A percentile compares a stretch with the other conserved stretches of the same genome.
Evolutionary conservation across 2,888 invertebrate genomes (phyloP).

Genomic region (Ormia ochracea): DNA sequence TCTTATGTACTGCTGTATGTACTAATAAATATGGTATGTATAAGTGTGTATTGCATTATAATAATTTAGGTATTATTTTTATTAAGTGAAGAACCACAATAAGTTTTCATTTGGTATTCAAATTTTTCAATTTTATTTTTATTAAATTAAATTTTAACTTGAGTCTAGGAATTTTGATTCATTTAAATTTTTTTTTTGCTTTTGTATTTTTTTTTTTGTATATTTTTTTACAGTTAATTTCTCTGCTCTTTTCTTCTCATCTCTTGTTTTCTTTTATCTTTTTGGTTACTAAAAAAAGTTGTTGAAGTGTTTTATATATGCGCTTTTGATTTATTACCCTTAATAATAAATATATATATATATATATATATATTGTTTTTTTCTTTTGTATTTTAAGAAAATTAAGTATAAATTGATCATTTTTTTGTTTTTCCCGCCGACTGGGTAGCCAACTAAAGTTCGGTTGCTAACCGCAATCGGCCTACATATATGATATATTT

Average conservation of each 20-base stretch:
- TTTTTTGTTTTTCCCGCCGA: constrained; percentile 1
- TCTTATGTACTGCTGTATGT: constrained; percentile 1
- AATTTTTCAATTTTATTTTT: constrained; percentile 24
- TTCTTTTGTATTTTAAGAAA: constrained; percentile 33
- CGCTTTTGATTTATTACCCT: constrained; percentile 43
- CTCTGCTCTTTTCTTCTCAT: too few species aligned
- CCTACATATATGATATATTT: constrained; percentile 9
- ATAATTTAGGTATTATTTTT: constrained; percentile 22
- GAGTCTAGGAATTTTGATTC: constrained; percentile 59
- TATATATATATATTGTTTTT: constrained; percentile 10
- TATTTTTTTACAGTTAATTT: too few species aligned
- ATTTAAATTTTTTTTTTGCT: constrained; percentile 33
- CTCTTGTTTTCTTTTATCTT: too few species aligned
- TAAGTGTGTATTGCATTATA: not conserved
- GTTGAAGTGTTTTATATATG: constrained; percentile 28
- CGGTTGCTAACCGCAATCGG: not conserved
- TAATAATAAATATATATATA: constrained; percentile 1
- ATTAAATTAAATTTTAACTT: constrained; percentile 41
- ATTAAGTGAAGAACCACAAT: constrained; percentile 20
- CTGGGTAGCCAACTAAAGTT: not conserved
- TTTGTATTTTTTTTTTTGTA: constrained; percentile 30
- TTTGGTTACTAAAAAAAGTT: constrained; percentile 49
- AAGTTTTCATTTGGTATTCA: constrained; percentile 13
- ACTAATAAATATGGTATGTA: too few species aligned
- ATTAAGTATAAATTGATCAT: not conserved